Conservation (phyloP, 2,113 vertebrate genomes). For the Falco punctatus region DNA sequence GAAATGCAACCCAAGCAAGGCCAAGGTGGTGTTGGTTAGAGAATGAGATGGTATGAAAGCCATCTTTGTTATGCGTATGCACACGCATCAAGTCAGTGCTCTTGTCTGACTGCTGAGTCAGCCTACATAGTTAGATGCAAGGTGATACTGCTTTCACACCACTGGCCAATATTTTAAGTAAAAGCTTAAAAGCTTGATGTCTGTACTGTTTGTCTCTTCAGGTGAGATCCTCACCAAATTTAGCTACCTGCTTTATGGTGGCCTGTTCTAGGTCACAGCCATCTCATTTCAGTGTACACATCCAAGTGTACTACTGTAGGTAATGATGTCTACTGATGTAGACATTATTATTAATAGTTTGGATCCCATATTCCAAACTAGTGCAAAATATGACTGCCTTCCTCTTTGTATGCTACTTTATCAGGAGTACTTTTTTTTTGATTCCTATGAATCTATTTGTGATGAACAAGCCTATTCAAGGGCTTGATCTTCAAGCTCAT, state of each 20-base stretch:
- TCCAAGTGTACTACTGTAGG: neutral
- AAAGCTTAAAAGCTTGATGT: neutral
- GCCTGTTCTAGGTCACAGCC: neutral
- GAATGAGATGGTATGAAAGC: neutral
- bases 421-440: neutral
- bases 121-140: neutral
- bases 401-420: neutral
- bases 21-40: neutral
- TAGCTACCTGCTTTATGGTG: neutral
- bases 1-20: neutral
- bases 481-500: neutral
- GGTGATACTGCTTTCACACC: neutral
- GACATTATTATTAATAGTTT: neutral
- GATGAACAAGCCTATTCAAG: neutral
- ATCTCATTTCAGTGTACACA: neutral
- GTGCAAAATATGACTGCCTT: neutral
- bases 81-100: neutral
- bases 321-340: neutral
- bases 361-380: neutral
- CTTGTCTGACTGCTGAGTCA: neutral
- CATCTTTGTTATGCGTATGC: neutral
- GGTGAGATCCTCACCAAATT: neutral
- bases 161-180: neutral
- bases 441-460: neutral
- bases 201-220: neutral